Conservation (phyloP, 2,113 vertebrate species). For the Gulo gulo region DNA sequence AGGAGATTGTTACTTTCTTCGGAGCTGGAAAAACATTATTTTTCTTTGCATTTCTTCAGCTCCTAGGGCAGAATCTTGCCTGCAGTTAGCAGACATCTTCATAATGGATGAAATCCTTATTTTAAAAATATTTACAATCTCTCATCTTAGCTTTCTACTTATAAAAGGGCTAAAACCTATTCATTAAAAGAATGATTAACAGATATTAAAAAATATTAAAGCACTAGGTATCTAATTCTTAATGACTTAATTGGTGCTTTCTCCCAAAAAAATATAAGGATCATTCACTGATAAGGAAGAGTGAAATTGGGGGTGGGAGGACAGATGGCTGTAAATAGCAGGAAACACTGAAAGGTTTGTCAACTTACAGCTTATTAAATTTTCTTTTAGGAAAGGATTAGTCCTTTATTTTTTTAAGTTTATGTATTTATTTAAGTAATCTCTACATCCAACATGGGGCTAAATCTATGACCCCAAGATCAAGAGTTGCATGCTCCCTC, state of each 20-base stretch:
- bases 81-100: slow-evolving; percentile 17
- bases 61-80: background rate
- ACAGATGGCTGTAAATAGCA: background rate
- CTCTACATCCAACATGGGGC: background rate
- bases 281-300: background rate
- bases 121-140: background rate
- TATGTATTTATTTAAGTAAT: background rate
- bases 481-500: background rate
- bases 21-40: background rate
- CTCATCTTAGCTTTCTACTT: background rate
- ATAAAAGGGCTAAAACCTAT: background rate
- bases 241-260: background rate
- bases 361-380: background rate
- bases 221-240: background rate
- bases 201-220: background rate
- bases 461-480: background rate
- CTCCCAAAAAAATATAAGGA: background rate
- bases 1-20: background rate
- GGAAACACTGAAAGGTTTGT: background rate
- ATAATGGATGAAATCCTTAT: background rate
- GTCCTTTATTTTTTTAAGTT: background rate
- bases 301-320: background rate
- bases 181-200: background rate
- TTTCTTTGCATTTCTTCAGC: background rate
- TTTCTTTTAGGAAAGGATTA: background rate